Conservation (phyloP, 35 echinoderm and acorn worm genomes). For the Lytechinus variegatus region DNA sequence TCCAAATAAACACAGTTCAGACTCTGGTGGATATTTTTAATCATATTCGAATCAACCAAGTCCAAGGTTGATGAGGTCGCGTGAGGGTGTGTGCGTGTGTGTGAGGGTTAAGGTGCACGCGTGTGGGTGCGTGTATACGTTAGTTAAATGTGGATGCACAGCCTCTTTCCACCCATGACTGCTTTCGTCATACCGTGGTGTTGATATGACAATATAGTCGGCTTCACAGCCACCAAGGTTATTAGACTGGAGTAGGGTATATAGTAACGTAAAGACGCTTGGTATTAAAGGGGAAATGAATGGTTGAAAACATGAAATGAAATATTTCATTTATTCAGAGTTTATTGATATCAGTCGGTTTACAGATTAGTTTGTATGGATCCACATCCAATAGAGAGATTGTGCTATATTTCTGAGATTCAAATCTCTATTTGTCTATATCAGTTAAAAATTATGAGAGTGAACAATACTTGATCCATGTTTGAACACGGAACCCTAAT, state of each 20-base stretch:
- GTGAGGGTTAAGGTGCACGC: neutral
- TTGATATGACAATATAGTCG: neutral
- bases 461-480: too few species aligned
- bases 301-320: neutral
- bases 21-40: neutral
- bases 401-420: too few species aligned
- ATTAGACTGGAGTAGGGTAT: neutral
- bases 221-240: neutral
- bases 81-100: neutral
- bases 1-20: neutral
- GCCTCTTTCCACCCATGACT: constrained; percentile 10
- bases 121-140: neutral
- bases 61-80: neutral
- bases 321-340: too few species aligned
- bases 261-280: neutral
- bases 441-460: too few species aligned
- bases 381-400: too few species aligned
- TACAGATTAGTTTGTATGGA: too few species aligned
- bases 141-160: neutral
- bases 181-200: neutral
- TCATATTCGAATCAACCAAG: constrained; percentile 12
- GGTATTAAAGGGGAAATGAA: neutral
- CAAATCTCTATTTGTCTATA: too few species aligned
- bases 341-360: too few species aligned
- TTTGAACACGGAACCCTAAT: too few species aligned